phyloP scores from a whole-genome alignment of 2,797 vertebrate species.

The Chaetodon trifasciatus region DNA sequence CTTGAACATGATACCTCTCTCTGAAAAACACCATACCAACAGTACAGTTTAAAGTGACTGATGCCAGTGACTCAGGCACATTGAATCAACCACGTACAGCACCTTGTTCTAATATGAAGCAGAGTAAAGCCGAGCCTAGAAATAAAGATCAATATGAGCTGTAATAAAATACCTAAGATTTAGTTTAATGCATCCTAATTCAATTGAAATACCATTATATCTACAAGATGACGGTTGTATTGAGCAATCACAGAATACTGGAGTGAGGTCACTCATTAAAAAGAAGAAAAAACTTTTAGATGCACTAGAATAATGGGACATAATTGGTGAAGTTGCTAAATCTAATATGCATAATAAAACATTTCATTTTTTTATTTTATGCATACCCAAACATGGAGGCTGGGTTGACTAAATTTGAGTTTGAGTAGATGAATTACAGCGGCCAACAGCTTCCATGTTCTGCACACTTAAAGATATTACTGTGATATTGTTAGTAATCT shows the following conservation, averaged over 20 bases:
- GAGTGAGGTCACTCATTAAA: slow-evolving; percentile 58
- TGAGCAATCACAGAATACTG: slow-evolving; percentile 67
- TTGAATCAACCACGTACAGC: slow-evolving; percentile 36
- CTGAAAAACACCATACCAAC: slow-evolving; percentile 1
- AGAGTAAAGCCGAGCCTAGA: slow-evolving; percentile 26
- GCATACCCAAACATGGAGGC: slow-evolving; percentile 19
- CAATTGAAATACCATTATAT: slow-evolving; percentile 82
- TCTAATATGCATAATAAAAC: slow-evolving; percentile 37
- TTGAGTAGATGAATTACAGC: background rate
- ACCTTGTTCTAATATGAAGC: slow-evolving; percentile 41
- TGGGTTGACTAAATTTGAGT: background rate
- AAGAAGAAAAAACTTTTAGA: slow-evolving; percentile 37
- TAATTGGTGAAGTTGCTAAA: slow-evolving; percentile 39
- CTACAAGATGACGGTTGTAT: slow-evolving; percentile 71
- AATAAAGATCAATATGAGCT: slow-evolving; percentile 68
- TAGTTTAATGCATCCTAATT: slow-evolving; percentile 82
- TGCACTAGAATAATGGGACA: slow-evolving; percentile 43
- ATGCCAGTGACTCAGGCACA: slow-evolving; percentile 23
- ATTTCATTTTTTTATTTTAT: slow-evolving; percentile 12
- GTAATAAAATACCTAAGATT: slow-evolving; percentile 70
- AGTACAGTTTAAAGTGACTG: slow-evolving; percentile 29
- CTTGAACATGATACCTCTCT: slow-evolving; percentile 30
- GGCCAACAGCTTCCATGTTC: background rate
- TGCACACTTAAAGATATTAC: background rate
- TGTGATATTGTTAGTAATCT: background rate